Percentiles rank a stretch among this genome's conserved stretches.
Conservation (phyloP, 35 echinoderm and acorn worm genomes). For the Apostichopus parvimensis region DNA sequence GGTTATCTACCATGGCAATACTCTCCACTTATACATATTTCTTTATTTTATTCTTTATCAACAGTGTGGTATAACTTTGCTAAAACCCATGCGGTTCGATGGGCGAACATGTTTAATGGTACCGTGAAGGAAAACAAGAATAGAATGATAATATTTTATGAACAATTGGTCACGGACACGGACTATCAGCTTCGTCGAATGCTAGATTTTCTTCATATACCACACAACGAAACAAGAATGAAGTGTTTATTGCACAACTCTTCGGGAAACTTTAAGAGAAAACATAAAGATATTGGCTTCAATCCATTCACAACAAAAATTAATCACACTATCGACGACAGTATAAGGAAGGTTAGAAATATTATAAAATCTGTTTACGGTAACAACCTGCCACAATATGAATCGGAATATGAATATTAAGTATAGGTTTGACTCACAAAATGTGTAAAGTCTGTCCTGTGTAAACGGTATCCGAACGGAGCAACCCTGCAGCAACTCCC, state of each 20-base stretch:
- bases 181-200: neutral
- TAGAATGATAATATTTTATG: conserved; percentile 8
- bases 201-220: conserved; percentile 7
- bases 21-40: neutral
- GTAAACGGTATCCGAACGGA: no score
- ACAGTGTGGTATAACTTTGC: conserved; percentile 10
- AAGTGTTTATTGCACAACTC: neutral
- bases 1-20: no score
- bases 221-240: conserved; percentile 14
- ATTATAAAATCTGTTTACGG: neutral
- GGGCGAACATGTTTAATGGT: neutral
- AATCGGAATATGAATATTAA: neutral
- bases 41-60: neutral
- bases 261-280: conserved; percentile 26
- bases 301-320: conserved; percentile 5
- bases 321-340: neutral
- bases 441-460: no score
- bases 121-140: neutral
- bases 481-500: no score
- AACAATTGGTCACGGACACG: conserved; percentile 19
- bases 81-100: neutral
- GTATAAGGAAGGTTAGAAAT: neutral
- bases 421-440: neutral
- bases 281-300: neutral
- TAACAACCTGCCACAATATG: conserved; percentile 9